Evolutionary conservation across 2,113 vertebrate species (phyloP), one percentile per base, ranked within the genome.

Genomic region (Panthera leo): DNA sequence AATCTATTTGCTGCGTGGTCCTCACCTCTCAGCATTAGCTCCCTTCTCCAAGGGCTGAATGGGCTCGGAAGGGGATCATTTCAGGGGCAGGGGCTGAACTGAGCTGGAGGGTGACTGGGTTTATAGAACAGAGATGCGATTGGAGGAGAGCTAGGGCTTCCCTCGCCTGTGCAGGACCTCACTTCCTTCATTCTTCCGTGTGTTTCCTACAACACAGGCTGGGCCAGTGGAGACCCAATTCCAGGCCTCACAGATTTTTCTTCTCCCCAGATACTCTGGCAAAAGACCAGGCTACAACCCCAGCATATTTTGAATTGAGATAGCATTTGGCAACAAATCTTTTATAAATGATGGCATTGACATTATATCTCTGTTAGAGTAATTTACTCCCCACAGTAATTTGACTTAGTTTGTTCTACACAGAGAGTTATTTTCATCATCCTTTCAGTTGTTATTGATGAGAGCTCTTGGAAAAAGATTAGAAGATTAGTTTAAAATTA

Each of bases 401-500:
- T 99, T 98, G 97, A 98, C 98, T 98, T 97, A 98, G 97, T 99
- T 98, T 98, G 98, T 98, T 98, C 97, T 98, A 98, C 97, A 98
- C 97, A 97, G 98, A 98, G 97, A 95, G 98, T 98, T 98, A 98
- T 99, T 99, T 99, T 99, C 98, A 99, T 99, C 97, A 98, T 98
- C 93, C 94, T 98, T 99, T 98, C 96, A 95, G 95, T 98, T 98
- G 94, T 99, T 99, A 99, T 99, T 99, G 99, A 99, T 99, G 99
- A 98, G 95, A 36, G 85, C 94, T 98, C 95, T 97, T 96, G 94
- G 94, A 97, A 98, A 98, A 98, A 99, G 98, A 99, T 98, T 98
- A 98, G 98, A 98, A 98, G 97, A 98, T 99, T 98, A 98, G 98
- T 98, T 99, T 98, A 98, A 98, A 98, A 98, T 98, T 98, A 98